These are phyloP conservation scores for Tuta absoluta DNA, from an alignment of 2,888 invertebrate genomes.

Conservation along the genomic window DNA sequence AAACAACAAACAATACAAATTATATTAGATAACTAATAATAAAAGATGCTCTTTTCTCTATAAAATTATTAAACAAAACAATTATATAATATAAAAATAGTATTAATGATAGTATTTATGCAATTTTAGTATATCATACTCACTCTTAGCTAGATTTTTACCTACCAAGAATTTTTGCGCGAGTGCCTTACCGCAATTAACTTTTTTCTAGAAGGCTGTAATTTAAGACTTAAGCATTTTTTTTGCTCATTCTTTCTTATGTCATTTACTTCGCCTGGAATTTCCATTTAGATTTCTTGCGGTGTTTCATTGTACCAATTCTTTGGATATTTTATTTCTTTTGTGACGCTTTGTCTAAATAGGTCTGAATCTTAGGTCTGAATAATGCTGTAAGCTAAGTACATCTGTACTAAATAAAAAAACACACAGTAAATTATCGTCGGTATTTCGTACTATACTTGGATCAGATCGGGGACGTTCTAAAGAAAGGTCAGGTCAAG, in stretches of 20 bases:
- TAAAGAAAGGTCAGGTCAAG: too few relatives aligned
- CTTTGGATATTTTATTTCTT: neutral
- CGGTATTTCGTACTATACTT: too few relatives aligned
- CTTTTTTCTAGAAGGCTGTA: constrained; percentile 5
- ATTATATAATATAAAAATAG: too few relatives aligned
- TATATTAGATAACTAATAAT: too few relatives aligned
- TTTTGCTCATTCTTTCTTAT: constrained; percentile 9
- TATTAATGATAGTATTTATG: too few relatives aligned
- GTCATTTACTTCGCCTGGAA: constrained; percentile 15
- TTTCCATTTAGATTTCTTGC: neutral
- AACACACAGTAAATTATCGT: too few relatives aligned
- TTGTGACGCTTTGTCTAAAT: neutral
- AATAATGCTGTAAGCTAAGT: neutral
- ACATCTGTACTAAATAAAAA: neutral
- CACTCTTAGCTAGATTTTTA: neutral
- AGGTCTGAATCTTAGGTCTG: too few relatives aligned
- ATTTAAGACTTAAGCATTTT: constrained; percentile 10
- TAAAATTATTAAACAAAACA: too few relatives aligned
- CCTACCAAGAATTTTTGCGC: constrained; percentile 4
- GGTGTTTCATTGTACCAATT: neutral
- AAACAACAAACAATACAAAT: too few relatives aligned
- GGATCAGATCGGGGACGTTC: too few relatives aligned
- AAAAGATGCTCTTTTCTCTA: too few relatives aligned
- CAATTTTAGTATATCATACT: neutral
- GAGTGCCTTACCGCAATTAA: constrained; percentile 7